These are phyloP conservation scores for Dermatophagoides farinae DNA, from an alignment of 1,140 invertebrate genomes.

Conservation along the genomic window DNA sequence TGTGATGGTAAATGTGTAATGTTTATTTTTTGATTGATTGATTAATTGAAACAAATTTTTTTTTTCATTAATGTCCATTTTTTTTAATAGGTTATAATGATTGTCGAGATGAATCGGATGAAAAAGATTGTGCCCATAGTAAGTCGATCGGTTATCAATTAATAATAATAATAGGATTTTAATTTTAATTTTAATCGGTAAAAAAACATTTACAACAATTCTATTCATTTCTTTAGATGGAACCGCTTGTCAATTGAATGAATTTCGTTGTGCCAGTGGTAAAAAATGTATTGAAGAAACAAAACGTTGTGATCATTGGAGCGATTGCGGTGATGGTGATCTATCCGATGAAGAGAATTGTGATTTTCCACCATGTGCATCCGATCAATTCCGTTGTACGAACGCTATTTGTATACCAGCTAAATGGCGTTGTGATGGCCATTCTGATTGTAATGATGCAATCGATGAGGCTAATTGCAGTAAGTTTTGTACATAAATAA, in stretches of 20 bases:
- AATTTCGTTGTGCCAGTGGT: constrained; percentile 65
- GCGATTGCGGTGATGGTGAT: constrained; percentile 70
- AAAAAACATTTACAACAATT: no score
- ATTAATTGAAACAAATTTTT: not conserved
- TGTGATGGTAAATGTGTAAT: constrained; percentile 25
- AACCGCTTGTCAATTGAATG: constrained; percentile 52
- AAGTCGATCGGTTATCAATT: no score
- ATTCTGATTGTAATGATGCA: constrained; percentile 27
- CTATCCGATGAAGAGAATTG: constrained; percentile 68
- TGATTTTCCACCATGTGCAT: constrained; percentile 69
- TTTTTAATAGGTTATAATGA: constrained; percentile 40
- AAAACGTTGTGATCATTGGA: constrained; percentile 64
- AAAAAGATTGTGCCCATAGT: constrained; percentile 42
- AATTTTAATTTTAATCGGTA: not conserved
- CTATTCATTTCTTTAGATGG: no score
- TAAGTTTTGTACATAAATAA: constrained; percentile 5
- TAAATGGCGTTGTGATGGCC: not conserved
- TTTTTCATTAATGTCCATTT: not conserved
- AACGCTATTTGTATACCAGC: constrained; percentile 54
- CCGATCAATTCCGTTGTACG: constrained; percentile 73
- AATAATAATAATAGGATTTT: constrained; percentile 6
- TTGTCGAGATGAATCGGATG: constrained; percentile 65
- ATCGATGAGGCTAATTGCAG: constrained; percentile 69
- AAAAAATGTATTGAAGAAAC: constrained; percentile 51
- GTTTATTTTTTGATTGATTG: not conserved